Percentiles rank a stretch among this genome's conserved stretches.
phyloP scores from a whole-genome alignment of 1,140 invertebrate species.

The Drosophila sp. region DNA sequence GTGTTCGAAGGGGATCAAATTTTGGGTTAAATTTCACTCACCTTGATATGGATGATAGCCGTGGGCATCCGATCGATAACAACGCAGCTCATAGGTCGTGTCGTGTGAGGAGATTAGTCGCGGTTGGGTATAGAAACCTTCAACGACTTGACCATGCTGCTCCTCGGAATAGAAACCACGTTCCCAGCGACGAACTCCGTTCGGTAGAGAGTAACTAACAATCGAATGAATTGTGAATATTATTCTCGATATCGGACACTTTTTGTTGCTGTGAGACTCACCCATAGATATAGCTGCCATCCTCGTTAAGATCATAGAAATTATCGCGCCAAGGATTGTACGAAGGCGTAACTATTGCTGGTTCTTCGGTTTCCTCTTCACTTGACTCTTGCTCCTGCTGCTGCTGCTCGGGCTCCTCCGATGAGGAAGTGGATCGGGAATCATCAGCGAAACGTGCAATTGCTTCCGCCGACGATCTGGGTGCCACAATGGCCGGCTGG shows the following conservation, averaged over 20 bases:
- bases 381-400: conserved; percentile 10
- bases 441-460: conserved; percentile 39
- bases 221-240: background rate
- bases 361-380: conserved; percentile 4
- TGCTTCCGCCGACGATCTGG: conserved; percentile 37
- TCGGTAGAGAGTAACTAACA: conserved; percentile 57
- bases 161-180: conserved; percentile 42
- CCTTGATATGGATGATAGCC: conserved; percentile 61
- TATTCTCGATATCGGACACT: too few relatives aligned
- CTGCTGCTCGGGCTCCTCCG: conserved; percentile 8
- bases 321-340: conserved; percentile 71
- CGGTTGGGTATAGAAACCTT: conserved; percentile 65
- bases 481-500: conserved; percentile 50
- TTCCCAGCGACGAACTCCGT: conserved; percentile 70
- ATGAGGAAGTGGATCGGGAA: background rate
- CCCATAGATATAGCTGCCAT: conserved; percentile 68
- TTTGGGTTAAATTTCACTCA: conserved; percentile 2
- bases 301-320: conserved; percentile 61
- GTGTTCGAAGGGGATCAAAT: background rate
- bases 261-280: conserved; percentile 30
- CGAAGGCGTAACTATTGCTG: background rate
- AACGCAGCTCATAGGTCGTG: conserved; percentile 53
- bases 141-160: conserved; percentile 50
- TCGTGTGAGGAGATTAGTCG: conserved; percentile 29
- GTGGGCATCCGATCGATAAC: conserved; percentile 57